Conservation (phyloP, 2,797 vertebrate species). For the Potorous gilbertii region DNA sequence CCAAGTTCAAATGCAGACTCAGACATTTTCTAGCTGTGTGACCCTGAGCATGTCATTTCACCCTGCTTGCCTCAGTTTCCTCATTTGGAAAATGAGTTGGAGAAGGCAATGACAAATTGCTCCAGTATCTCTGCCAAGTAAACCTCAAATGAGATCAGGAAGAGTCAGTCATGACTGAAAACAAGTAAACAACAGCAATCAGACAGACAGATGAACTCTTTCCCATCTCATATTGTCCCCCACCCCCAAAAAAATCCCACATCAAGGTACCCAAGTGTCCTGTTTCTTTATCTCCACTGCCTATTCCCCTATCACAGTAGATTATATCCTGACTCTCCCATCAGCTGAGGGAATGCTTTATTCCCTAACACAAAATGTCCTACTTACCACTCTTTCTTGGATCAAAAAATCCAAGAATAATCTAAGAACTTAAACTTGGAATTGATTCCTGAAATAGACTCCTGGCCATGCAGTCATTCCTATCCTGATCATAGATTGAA, state of each 20-base stretch:
- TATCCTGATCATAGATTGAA: not conserved
- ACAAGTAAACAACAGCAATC: not conserved
- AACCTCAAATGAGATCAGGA: not conserved
- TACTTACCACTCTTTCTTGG: not conserved
- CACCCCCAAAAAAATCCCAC: not conserved
- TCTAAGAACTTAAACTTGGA: not conserved
- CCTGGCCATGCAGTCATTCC: not conserved
- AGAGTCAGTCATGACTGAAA: not conserved
- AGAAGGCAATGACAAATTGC: not conserved
- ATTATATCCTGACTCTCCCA: not conserved
- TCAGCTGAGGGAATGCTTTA: not conserved
- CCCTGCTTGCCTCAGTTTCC: not conserved
- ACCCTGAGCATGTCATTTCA: not conserved
- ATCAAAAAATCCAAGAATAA: not conserved
- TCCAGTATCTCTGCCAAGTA: not conserved
- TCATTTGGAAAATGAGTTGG: not conserved
- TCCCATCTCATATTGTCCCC: not conserved
- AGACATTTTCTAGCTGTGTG: not conserved
- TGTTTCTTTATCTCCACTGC: too few relatives aligned
- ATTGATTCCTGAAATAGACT: not conserved
- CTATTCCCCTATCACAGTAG: not conserved
- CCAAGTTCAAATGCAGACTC: not conserved
- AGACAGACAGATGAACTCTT: not conserved
- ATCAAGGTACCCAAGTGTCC: not conserved
- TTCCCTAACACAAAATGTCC: not conserved